These are phyloP conservation scores for Dione vanillae DNA, from an alignment of 2,888 invertebrate species.

Conservation along the genomic window DNA sequence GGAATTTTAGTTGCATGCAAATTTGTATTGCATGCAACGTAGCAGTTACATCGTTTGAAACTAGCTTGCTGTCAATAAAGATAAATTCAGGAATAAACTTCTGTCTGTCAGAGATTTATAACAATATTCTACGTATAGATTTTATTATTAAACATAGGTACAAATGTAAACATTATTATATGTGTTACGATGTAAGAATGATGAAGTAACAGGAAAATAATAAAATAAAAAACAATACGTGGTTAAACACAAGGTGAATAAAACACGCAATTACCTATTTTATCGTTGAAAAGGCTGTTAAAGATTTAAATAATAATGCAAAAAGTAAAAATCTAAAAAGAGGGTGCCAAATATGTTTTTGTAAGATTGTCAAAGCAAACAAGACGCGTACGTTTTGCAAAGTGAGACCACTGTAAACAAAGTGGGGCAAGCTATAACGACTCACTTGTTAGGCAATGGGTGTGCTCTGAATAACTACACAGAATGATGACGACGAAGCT, in stretches of 20 bases:
- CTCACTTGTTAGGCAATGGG: constrained; percentile 70
- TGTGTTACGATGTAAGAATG: neutral
- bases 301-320: neutral
- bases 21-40: constrained; percentile 43
- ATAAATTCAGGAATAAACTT: constrained; percentile 29
- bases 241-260: neutral
- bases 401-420: constrained; percentile 55
- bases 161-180: neutral
- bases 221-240: constrained; percentile 9
- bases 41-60: constrained; percentile 37
- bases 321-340: constrained; percentile 30
- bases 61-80: constrained; percentile 34
- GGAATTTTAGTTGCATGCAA: constrained; percentile 52
- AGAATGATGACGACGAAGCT: constrained; percentile 41
- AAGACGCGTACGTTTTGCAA: constrained; percentile 35
- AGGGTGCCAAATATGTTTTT: constrained; percentile 39
- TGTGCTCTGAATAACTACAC: constrained; percentile 69
- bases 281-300: neutral
- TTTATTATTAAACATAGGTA: constrained; percentile 1
- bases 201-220: neutral
- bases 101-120: constrained; percentile 20
- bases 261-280: neutral
- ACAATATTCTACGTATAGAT: neutral
- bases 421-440: constrained; percentile 68
- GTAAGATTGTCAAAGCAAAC: constrained; percentile 45